Conservation (phyloP, 1,140 invertebrate genomes). For the Hyposmocoma kahamanoa region DNA sequence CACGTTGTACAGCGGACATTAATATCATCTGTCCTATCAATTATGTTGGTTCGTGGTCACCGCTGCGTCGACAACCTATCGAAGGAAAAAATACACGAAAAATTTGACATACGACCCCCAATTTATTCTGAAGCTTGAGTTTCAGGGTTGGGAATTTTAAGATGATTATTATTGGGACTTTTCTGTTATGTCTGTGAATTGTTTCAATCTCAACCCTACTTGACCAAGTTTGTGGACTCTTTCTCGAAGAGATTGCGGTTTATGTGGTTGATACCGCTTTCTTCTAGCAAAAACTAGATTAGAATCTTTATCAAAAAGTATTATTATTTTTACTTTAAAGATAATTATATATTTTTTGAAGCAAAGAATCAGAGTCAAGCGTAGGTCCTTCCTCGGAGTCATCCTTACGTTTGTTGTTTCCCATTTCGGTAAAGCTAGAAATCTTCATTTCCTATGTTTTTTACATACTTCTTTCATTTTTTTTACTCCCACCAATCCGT, state of each 20-base stretch:
- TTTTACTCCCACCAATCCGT: too few relatives aligned
- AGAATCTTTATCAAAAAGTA: background rate
- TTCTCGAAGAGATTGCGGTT: background rate
- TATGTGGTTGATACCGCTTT: background rate
- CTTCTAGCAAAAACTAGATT: background rate
- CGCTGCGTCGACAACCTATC: constrained; percentile 38
- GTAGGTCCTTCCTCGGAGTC: too few relatives aligned
- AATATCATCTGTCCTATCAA: constrained; percentile 60
- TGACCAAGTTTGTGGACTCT: background rate
- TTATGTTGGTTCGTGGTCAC: constrained; percentile 42
- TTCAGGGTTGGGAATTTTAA: constrained; percentile 2
- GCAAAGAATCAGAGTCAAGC: too few relatives aligned
- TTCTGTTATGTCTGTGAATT: background rate
- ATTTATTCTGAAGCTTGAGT: constrained; percentile 20
- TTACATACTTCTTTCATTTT: too few relatives aligned
- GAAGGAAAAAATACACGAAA: constrained; percentile 43
- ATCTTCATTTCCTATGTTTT: too few relatives aligned
- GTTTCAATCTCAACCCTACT: background rate
- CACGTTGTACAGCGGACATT: constrained; percentile 41
- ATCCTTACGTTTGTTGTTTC: too few relatives aligned
- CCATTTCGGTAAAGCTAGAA: too few relatives aligned
- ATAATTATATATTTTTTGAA: too few relatives aligned
- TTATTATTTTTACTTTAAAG: too few relatives aligned
- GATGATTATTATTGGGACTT: background rate
- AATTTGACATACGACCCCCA: constrained; percentile 38